Conservation (phyloP, 2,797 vertebrate genomes). For the Labeo calbasu region DNA sequence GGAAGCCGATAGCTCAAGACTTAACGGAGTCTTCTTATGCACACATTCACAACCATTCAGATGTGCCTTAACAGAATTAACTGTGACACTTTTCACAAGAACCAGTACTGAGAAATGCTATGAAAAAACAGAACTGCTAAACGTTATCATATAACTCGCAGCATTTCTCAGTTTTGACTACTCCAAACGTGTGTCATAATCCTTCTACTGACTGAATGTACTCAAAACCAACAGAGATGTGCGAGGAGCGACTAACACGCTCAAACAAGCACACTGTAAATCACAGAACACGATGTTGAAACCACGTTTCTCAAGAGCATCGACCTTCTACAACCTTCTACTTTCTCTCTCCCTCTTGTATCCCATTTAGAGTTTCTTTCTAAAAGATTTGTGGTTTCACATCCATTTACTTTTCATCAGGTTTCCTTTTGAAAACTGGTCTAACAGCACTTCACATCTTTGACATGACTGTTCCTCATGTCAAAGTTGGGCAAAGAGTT, state of each 20-base stretch:
- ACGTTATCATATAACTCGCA: constrained; percentile 27
- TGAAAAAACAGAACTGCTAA: constrained; percentile 30
- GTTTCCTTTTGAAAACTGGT: neutral
- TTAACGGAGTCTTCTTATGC: neutral
- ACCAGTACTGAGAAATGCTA: constrained; percentile 21
- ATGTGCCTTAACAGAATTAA: neutral
- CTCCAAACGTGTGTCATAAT: constrained; percentile 10
- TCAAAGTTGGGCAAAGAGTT: neutral
- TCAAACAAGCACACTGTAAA: constrained; percentile 31
- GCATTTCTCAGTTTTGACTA: constrained; percentile 17
- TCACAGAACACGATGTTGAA: constrained; percentile 34
- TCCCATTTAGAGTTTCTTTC: neutral
- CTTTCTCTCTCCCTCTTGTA: neutral
- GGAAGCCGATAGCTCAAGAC: neutral
- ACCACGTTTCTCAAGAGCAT: constrained; percentile 23
- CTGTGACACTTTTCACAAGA: neutral
- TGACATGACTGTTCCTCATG: neutral
- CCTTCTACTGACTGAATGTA: neutral
- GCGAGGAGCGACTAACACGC: neutral
- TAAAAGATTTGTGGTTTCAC: neutral
- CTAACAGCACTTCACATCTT: neutral
- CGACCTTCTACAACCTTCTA: neutral
- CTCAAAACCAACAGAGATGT: neutral
- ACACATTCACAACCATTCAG: neutral
- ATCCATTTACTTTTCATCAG: neutral